Percentiles rank a stretch among this genome's conserved stretches.
These are phyloP conservation scores for Hesperia comma DNA, from an alignment of 2,888 invertebrate species.

Conservation along the genomic window DNA sequence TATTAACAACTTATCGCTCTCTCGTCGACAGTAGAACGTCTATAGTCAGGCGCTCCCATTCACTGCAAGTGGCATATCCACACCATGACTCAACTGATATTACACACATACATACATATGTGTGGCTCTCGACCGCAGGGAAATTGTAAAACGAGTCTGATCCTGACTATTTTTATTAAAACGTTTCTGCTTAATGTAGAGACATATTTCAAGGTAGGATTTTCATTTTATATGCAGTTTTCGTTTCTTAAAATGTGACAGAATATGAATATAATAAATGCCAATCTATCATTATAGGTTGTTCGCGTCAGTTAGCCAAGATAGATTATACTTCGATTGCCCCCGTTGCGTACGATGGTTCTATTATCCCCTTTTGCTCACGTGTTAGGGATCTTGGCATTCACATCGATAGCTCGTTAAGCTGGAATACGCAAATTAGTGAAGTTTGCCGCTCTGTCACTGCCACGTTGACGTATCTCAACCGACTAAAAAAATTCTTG, in stretches of 20 bases:
- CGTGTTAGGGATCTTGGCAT: too few species aligned
- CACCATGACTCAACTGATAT: slow-evolving; percentile 31
- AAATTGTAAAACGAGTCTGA: slow-evolving; percentile 32
- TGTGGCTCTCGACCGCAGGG: slow-evolving; percentile 32
- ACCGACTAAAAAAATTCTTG: too few species aligned
- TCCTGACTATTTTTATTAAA: slow-evolving; percentile 36
- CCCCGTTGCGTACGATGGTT: too few species aligned
- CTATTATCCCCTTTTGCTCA: too few species aligned
- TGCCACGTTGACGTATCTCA: too few species aligned
- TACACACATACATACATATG: slow-evolving; percentile 4
- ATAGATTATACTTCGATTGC: too few species aligned
- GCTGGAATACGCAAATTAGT: too few species aligned
- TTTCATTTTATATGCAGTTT: slow-evolving; percentile 27
- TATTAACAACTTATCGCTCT: neutral
- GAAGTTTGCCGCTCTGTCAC: too few species aligned
- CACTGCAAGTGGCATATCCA: slow-evolving; percentile 32
- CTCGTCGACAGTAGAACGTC: neutral
- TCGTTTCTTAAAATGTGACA: neutral
- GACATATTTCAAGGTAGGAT: slow-evolving; percentile 22
- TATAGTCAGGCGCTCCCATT: slow-evolving; percentile 15
- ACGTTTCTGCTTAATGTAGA: slow-evolving; percentile 24
- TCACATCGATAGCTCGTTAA: too few species aligned
- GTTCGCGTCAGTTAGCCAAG: too few species aligned
- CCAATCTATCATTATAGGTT: too few species aligned
- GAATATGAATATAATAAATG: too few species aligned